Evolutionary conservation across 1,140 invertebrate species (phyloP).

Genomic region (Aphaenogaster floridana): DNA sequence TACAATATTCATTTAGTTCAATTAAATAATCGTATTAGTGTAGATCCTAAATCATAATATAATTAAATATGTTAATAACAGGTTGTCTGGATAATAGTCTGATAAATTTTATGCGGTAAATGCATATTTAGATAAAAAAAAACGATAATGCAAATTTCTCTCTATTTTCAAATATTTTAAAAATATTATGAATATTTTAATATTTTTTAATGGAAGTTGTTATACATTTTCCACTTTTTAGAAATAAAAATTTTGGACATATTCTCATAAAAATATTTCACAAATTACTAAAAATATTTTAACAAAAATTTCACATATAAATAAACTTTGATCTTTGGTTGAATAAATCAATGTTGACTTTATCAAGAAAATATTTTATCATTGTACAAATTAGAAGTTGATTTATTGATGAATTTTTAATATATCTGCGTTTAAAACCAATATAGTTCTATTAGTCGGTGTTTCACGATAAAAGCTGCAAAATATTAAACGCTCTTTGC

Average conservation of each 20-base stretch:
- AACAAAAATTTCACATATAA: background rate
- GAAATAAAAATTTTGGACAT: constrained; percentile 39
- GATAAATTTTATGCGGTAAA: constrained; percentile 10
- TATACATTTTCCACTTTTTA: constrained; percentile 9
- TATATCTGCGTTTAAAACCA: background rate
- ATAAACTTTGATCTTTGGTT: constrained; percentile 12
- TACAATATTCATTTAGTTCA: constrained; percentile 26
- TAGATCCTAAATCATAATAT: constrained; percentile 18
- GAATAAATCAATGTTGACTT: constrained; percentile 36
- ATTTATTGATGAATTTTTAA: constrained; percentile 6
- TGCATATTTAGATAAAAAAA: background rate
- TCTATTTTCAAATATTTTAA: background rate
- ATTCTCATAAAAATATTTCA: constrained; percentile 12
- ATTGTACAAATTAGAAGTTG: background rate
- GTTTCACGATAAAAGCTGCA: background rate
- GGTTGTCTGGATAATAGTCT: background rate
- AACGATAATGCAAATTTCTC: constrained; percentile 1
- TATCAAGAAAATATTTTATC: constrained; percentile 14
- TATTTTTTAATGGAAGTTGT: constrained; percentile 34
- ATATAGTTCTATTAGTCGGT: background rate
- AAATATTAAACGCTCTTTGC: constrained; percentile 8
- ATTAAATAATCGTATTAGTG: constrained; percentile 35
- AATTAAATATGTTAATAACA: constrained; percentile 21
- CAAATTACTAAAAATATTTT: constrained; percentile 19
- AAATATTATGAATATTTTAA: constrained; percentile 25